phyloP scores from a whole-genome alignment of 1,140 invertebrate species.

The Uloborus diversus region DNA sequence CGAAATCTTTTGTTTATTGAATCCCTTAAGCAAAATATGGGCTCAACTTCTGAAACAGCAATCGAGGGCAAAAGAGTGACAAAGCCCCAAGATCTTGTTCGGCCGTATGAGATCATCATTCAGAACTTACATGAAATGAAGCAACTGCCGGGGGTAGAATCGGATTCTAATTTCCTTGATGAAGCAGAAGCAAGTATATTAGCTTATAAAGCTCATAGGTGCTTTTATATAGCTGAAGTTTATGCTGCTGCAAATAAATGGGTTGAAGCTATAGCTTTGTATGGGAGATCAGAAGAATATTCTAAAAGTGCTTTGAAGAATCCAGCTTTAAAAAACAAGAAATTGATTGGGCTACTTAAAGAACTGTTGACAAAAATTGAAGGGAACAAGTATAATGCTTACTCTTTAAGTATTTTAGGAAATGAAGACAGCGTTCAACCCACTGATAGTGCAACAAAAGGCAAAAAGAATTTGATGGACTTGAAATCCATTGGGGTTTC shows the following conservation, averaged over 20 bases:
- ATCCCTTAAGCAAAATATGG: conserved; percentile 61
- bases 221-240: conserved; percentile 89
- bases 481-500: too few relatives aligned
- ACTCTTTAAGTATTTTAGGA: conserved; percentile 83
- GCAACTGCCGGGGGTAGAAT: conserved; percentile 79
- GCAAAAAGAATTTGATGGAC: too few relatives aligned
- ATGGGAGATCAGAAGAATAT: conserved; percentile 75
- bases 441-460: conserved; percentile 8
- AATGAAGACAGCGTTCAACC: conserved; percentile 66
- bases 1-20: conserved; percentile 87
- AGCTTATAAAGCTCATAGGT: conserved; percentile 74
- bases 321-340: conserved; percentile 57
- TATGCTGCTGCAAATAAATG: conserved; percentile 83
- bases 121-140: conserved; percentile 88
- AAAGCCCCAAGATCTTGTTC: conserved; percentile 89
- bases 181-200: conserved; percentile 77
- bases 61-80: conserved; percentile 70
- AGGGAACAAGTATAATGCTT: conserved; percentile 77
- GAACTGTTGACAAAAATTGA: conserved; percentile 22
- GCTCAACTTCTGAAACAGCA: conserved; percentile 59
- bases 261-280: conserved; percentile 87
- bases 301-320: conserved; percentile 65
- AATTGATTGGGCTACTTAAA: conserved; percentile 63
- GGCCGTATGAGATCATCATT: conserved; percentile 93
- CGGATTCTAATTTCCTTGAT: conserved; percentile 76